These are phyloP conservation scores for Mesoligia furuncula DNA, from an alignment of 2,888 invertebrate genomes.

Conservation along the genomic window DNA sequence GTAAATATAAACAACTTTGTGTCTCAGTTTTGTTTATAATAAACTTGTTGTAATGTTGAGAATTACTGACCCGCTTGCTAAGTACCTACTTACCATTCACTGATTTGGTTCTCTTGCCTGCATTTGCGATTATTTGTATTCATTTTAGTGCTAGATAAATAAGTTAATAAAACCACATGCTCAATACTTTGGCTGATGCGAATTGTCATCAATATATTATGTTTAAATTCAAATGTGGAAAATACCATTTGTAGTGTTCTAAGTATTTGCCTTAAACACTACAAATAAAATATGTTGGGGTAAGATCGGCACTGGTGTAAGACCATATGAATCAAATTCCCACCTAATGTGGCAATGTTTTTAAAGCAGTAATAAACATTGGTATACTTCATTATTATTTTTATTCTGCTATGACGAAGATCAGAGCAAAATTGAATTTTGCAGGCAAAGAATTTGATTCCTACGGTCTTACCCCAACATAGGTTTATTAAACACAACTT, in stretches of 20 bases:
- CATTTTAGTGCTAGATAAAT: neutral
- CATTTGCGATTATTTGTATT: slow-evolving; percentile 28
- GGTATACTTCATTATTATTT: too few species aligned
- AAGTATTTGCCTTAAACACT: neutral
- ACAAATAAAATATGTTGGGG: too few species aligned
- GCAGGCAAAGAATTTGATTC: too few species aligned
- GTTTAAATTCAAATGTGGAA: neutral
- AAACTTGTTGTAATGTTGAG: too few species aligned
- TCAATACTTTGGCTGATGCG: neutral
- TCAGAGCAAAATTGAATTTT: too few species aligned
- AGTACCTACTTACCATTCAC: neutral
- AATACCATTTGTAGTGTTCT: neutral
- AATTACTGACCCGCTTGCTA: neutral
- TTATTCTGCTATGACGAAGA: too few species aligned
- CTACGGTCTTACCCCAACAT: too few species aligned
- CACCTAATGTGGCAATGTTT: too few species aligned
- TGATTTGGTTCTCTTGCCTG: neutral
- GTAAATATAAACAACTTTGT: slow-evolving; percentile 83
- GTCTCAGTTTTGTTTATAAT: slow-evolving; percentile 16
- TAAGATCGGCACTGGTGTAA: too few species aligned
- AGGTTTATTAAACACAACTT: neutral
- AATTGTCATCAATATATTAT: neutral
- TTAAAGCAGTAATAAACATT: too few species aligned
- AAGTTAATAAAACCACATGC: neutral
- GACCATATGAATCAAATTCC: too few species aligned